Evolutionary conservation across 1,140 invertebrate genomes (phyloP).

Genomic region (Bombus haemorrhoidalis): DNA sequence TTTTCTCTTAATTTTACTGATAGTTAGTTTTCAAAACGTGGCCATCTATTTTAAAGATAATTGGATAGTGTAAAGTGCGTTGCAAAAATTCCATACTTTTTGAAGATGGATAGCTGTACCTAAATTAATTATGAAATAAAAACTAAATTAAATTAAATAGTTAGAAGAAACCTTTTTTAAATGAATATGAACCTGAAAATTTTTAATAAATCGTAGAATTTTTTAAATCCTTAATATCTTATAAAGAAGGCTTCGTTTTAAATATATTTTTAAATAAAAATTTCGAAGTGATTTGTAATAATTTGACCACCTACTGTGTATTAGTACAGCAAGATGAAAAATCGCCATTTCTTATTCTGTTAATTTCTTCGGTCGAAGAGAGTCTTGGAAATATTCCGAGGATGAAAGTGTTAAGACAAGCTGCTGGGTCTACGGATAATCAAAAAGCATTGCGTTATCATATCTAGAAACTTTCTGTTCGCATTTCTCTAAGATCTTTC

Average conservation of each 20-base stretch:
- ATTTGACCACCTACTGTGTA: no score
- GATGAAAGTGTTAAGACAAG: neutral
- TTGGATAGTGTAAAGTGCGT: neutral
- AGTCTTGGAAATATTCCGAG: neutral
- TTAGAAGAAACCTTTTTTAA: neutral
- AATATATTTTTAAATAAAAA: neutral
- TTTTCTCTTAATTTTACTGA: neutral
- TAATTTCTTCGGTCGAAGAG: neutral
- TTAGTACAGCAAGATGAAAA: neutral
- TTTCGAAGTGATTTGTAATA: neutral
- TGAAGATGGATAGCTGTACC: neutral
- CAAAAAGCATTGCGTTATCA: neutral
- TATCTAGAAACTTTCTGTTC: neutral
- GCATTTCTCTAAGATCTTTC: neutral
- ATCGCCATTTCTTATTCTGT: neutral
- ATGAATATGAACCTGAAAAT: no score
- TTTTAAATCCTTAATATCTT: no score
- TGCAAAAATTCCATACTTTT: neutral
- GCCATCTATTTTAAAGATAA: neutral
- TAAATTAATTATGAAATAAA: neutral
- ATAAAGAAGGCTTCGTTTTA: no score
- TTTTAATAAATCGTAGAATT: no score
- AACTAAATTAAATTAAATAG: neutral
- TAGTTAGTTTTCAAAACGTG: neutral
- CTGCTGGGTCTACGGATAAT: neutral